phyloP scores from a whole-genome alignment of 2,113 vertebrate genomes.

The Euleptes europaea region DNA sequence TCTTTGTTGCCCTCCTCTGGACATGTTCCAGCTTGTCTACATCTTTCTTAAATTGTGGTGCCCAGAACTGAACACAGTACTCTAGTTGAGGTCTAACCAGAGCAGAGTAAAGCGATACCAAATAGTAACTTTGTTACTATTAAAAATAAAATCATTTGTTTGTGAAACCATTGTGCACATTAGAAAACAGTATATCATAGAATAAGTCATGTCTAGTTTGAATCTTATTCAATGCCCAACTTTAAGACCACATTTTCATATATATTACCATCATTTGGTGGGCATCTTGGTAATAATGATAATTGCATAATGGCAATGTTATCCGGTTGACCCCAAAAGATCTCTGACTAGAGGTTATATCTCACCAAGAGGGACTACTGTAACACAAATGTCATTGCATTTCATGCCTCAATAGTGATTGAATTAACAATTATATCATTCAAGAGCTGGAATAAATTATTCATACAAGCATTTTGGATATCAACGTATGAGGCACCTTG shows the following conservation, averaged over 20 bases:
- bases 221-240: not conserved
- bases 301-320: not conserved
- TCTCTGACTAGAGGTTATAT: constrained; percentile 28
- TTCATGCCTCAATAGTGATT: not conserved
- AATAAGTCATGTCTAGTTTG: not conserved
- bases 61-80: too few species aligned
- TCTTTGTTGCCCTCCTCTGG: too few species aligned
- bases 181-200: too few species aligned
- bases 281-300: not conserved
- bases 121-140: too few species aligned
- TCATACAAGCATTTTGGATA: not conserved
- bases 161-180: too few species aligned
- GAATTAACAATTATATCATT: constrained; percentile 11
- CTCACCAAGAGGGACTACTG: constrained; percentile 13
- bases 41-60: too few species aligned
- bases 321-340: constrained; percentile 9
- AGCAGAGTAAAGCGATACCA: too few species aligned
- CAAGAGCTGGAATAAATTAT: not conserved
- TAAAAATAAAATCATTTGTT: too few species aligned
- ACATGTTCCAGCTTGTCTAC: too few species aligned
- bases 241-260: not conserved
- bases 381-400: constrained; percentile 8
- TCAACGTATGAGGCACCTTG: not conserved
- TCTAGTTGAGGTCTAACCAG: too few species aligned
- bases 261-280: not conserved